These are phyloP conservation scores for Ecdyonurus torrentis DNA, from an alignment of 2,888 invertebrate genomes.

Conservation along the genomic window DNA sequence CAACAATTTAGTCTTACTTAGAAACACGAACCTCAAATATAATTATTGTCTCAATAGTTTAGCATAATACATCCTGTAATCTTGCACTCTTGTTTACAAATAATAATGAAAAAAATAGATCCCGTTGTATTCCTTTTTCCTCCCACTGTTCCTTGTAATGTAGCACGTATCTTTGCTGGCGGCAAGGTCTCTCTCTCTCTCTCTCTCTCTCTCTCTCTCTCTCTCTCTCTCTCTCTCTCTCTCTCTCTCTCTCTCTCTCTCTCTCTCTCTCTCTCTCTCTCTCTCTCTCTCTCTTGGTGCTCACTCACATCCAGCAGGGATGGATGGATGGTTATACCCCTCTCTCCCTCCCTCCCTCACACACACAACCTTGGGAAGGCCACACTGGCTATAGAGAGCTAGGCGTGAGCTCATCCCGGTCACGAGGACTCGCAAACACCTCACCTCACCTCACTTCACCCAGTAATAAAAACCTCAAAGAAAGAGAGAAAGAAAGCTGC, in stretches of 20 bases:
- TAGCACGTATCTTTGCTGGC: not conserved
- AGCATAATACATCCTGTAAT: too few species aligned
- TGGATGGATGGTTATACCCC: not conserved
- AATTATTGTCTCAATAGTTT: too few species aligned
- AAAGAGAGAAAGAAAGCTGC: too few species aligned
- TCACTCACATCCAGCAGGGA: not conserved
- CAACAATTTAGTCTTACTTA: too few species aligned
- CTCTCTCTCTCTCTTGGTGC: constrained; percentile 3
- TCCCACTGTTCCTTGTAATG: not conserved
- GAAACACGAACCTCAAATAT: too few species aligned
- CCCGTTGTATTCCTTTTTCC: not conserved
- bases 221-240: not conserved
- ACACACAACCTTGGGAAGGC: not conserved
- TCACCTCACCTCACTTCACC: too few species aligned
- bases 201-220: not conserved
- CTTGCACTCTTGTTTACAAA: too few species aligned
- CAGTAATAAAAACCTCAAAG: too few species aligned
- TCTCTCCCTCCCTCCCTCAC: not conserved
- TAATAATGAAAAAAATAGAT: too few species aligned
- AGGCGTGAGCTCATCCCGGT: too few species aligned
- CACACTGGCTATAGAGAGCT: too few species aligned
- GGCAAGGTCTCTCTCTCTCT: not conserved
- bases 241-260: not conserved
- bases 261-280: not conserved
- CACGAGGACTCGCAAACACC: too few species aligned